Evolutionary conservation across 2,888 invertebrate species (phyloP), one percentile per base, ranked within the genome.

Genomic region (Netelia melanura): DNA sequence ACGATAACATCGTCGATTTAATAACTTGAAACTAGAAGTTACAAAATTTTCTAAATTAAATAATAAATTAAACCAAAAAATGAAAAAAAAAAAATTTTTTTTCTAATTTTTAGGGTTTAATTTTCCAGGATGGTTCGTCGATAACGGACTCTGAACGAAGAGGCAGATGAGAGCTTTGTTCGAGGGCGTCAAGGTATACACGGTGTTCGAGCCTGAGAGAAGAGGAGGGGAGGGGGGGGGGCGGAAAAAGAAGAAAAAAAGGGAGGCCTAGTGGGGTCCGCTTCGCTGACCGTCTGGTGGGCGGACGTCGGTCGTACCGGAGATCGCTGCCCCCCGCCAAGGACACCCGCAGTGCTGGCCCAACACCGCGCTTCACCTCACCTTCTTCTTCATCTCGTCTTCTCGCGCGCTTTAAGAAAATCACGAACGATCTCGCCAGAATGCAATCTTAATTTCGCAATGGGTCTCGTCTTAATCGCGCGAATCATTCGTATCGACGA

Each of bases 301-400:
- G 91, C 91, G 91, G 90, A 90, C 89, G 89, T 87, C 89, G 88
- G 87, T 88, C 86, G 85, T 88, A 83, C 87, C 77, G 87, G 90
- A 91, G 92, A 92, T 92, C 92, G 92, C 90, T 92, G 92, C 90
- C 91, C 91, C 91, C 90, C 91, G 91, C 90, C 92, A 92, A 93
- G 92, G 92, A 92, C 92, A 92, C 89, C 90, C 89, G 89, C 90
- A 87, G 90, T 84, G 87, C 84, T 87, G 75, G 30, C 79, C 88
- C 89, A 87, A 88, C 90, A 88, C 89, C 84, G 87, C 82, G 71
- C 84, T 81, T 82, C 83, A 84, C 81, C 78, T 86, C 81, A 80
- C 21, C 58, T 58, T 17, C 17, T 58, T 1, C 21, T 21, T 21
- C 17, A 17, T 17, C 21, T 10, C 21, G 17, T 21, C 87, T 87